Base-by-base conservation (phyloP, 1,140 invertebrate genomes). In the Laupala kohalensis region DNA sequence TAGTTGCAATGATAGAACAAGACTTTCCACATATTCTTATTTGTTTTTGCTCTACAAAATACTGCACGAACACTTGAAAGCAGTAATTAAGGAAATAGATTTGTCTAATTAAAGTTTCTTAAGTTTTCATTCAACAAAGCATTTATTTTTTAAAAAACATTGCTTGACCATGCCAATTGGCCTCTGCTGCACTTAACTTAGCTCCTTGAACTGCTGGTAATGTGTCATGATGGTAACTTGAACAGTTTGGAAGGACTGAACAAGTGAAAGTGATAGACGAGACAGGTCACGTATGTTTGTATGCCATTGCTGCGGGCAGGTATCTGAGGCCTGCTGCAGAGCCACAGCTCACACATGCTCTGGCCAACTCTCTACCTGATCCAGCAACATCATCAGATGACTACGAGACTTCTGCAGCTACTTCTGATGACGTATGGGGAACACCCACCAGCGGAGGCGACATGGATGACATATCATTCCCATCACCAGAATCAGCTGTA, bases 401-500 rank as follows among this genome's bases (percentile, higher is more conserved):
- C 71, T 87, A 87, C 15, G 88, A 88, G 69, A 89, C 86, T 0
- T 92, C 90, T 63, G 91, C 90, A 0, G 91, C 88, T 0, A 89
- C 88, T 19, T 92, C 90, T 3, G 91, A 92, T 78, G 91, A 93
- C 77, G 88, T 92, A 29, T 93, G 91, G 91, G 91, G 91, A 2
- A 93, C 91, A 1, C 91, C 91, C 3, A 92, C 91, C 3, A 92
- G 90, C 72, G 90, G 90, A 3, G 91, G 90, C 23, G 86, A 91
- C 6, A 87, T 90, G 75, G 90, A 92, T 69, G 90, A 92, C 74
- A 90, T 92, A 74, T 83, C 84, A 70, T 87, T 90, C 69, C 84
- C 86, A 26, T 88, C 80, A 12, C 23, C 30, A n/a, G 71, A 72
- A 9, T 4, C 81, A 78, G 75, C 81, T 80, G 78, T 80, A 30